Conservation (phyloP, 1,140 invertebrate genomes). For the Vanessa atalanta region DNA sequence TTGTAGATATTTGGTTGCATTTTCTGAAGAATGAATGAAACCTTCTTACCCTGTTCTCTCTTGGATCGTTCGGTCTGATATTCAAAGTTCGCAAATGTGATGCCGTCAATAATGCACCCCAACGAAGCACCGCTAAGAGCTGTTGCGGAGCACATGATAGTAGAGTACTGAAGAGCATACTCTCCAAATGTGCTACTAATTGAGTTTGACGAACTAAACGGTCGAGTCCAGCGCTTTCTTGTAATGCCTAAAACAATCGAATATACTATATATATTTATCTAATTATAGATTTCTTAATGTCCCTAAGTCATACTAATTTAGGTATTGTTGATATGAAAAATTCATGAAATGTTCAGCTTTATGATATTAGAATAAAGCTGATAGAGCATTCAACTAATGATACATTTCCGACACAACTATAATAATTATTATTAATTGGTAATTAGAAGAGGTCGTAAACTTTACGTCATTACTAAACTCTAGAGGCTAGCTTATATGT, state of each 20-base stretch:
- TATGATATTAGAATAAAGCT: too few species aligned
- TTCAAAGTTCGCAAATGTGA: constrained; percentile 87
- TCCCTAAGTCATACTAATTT: too few species aligned
- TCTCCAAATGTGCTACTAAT: constrained; percentile 89
- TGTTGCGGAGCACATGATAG: constrained; percentile 84
- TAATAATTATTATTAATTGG: too few species aligned
- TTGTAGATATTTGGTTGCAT: too few species aligned
- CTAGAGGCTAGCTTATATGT: too few species aligned
- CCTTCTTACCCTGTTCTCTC: constrained; percentile 83
- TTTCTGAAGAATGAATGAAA: neutral
- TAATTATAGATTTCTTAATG: too few species aligned
- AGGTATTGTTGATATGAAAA: too few species aligned
- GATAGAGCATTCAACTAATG: too few species aligned
- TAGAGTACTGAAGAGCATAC: constrained; percentile 89
- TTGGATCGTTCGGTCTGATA: constrained; percentile 89
- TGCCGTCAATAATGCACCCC: constrained; percentile 86
- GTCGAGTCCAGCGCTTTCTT: constrained; percentile 89
- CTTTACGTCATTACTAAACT: too few species aligned
- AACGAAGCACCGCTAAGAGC: constrained; percentile 84
- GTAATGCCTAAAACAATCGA: constrained; percentile 84
- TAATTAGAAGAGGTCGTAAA: too few species aligned
- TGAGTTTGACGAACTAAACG: constrained; percentile 89
- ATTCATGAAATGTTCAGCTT: too few species aligned
- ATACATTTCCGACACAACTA: too few species aligned
- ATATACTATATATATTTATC: neutral